Evolutionary conservation across 2,888 invertebrate genomes (phyloP), one percentile per base, ranked within the genome.

Genomic region (Drosophila quinaria): DNA sequence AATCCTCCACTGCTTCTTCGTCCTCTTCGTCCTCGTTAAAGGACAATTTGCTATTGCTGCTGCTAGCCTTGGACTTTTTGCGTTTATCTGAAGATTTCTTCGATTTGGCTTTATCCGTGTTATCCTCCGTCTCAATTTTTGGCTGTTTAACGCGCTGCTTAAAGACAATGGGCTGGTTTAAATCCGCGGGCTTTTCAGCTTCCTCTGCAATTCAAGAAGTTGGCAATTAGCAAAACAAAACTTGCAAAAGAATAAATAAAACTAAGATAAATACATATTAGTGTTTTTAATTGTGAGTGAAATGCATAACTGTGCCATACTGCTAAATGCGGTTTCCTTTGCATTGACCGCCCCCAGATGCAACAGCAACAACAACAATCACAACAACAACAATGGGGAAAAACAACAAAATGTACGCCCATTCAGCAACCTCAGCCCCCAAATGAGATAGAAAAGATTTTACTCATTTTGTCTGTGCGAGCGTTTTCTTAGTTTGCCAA

Each of bases 141-240:
- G 80, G 61, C 46, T 74, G 58, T 46, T 89, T 87, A 17, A 79
- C 83, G 25, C 89, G 87, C 50, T 87, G 71, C 55, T 90, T 82
- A 81, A 95, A 95, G 70, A 95, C 92, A 66, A 95, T 93, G 44
- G 94, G 94, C 78, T 94, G 93, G 58, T 89, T 93, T 74, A 95
- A 92, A 92, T 95, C 95, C 41, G 95, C 95, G 33, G 94, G 94
- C 41, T 93, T 93, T 81, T 94, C 93, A 64, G 94, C 94, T 87
- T 94, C 94, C 91, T 95, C 95, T 95, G 91, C 29, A 93, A 93
- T 73, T 55, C 61, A 55, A 71, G 9, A 78, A 31, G 19, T 73
- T 60, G 59, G 1, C n/a, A 10, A 44, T 55, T 44, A 55, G 29
- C 22, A 8, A 13, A 42, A 42, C 9, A 4, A 17, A 33, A 44